Evolutionary conservation across 2,113 vertebrate species (phyloP).

Genomic region (Monopterus albus): DNA sequence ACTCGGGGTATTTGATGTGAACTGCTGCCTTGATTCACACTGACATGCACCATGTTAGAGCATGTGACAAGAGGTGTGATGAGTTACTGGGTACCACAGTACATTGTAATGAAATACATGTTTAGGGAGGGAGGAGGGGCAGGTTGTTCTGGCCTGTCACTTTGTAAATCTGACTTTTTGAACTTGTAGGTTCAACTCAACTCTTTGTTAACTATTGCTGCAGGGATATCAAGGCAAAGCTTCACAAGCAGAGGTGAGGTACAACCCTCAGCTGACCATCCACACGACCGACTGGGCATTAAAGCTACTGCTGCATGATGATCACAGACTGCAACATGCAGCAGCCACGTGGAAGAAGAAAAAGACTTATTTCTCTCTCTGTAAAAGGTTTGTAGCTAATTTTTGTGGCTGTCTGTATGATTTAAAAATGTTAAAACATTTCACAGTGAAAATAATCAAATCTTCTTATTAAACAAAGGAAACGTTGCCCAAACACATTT

Average conservation of each 20-base stretch:
- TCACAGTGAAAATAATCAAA: background rate
- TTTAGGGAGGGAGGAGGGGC: background rate
- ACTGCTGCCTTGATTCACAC: slow-evolving; percentile 33
- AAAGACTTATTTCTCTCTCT: no score
- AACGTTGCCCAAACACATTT: background rate
- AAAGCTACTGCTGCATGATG: slow-evolving; percentile 28
- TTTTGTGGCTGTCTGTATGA: background rate
- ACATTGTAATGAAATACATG: background rate
- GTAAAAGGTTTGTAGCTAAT: background rate
- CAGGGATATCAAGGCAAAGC: slow-evolving; percentile 9
- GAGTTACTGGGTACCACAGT: background rate
- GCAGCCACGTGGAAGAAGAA: slow-evolving; percentile 22
- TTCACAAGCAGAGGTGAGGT: slow-evolving; percentile 28
- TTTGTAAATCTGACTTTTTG: background rate
- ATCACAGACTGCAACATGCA: slow-evolving; percentile 37
- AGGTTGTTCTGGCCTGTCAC: no score
- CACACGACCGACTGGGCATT: background rate
- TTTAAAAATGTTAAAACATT: no score
- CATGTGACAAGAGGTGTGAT: slow-evolving; percentile 1
- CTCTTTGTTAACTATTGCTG: background rate
- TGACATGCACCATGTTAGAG: slow-evolving; percentile 12
- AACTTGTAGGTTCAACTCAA: background rate
- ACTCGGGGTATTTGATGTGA: slow-evolving; percentile 39
- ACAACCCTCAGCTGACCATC: slow-evolving; percentile 29
- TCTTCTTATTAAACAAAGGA: no score